Conservation (phyloP, 2,113 vertebrate genomes). For the Crotalus helleri region DNA sequence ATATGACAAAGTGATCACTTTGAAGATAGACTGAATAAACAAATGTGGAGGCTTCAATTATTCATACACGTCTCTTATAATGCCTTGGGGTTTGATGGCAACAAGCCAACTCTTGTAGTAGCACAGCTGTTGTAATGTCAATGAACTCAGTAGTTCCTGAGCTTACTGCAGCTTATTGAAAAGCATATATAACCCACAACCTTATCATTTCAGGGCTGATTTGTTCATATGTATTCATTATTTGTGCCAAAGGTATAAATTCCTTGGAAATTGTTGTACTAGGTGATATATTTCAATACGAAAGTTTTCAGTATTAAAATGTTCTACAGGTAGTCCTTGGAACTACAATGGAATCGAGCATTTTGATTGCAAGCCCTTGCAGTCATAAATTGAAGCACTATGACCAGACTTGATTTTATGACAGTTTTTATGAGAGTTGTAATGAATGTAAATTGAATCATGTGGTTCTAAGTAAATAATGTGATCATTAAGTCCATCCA, state of each 20-base stretch:
- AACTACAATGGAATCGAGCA: background rate
- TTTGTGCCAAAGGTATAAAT: background rate
- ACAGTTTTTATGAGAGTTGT: background rate
- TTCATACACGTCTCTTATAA: background rate
- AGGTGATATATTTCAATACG: background rate
- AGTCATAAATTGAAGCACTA: background rate
- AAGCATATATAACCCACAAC: background rate
- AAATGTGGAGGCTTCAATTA: background rate
- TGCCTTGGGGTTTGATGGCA: background rate
- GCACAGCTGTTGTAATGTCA: background rate
- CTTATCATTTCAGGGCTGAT: background rate
- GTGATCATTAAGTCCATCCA: background rate
- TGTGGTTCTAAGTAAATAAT: background rate
- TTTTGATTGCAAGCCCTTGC: background rate
- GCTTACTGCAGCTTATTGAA: background rate
- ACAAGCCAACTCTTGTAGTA: background rate
- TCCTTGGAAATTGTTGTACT: background rate
- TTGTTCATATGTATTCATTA: background rate
- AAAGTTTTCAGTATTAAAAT: background rate
- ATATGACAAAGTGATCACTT: constrained; percentile 5
- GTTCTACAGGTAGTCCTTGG: background rate
- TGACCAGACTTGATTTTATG: background rate
- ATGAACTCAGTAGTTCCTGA: background rate
- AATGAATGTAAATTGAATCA: background rate
- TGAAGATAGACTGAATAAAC: background rate